Conservation (phyloP, 1,140 invertebrate species). For the Venustaconcha ellipsiformis region DNA sequence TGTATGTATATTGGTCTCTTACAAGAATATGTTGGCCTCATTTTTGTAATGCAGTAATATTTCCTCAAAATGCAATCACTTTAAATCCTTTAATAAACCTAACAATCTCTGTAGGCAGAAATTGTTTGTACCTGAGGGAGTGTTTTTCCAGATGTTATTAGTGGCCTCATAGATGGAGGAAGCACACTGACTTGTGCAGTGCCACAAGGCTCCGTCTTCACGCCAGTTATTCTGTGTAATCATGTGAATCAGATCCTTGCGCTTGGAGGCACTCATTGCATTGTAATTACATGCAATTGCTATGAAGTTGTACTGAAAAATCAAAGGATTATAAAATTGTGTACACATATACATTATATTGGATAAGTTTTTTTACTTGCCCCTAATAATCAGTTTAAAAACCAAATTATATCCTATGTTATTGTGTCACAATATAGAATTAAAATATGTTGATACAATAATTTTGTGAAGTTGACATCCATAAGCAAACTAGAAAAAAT, state of each 20-base stretch:
- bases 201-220: constrained; percentile 57
- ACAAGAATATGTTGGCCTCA: background rate
- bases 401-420: too few species aligned
- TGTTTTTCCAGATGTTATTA: constrained; percentile 50
- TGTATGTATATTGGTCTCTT: background rate
- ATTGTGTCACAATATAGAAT: too few species aligned
- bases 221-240: constrained; percentile 64
- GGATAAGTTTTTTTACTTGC: too few species aligned
- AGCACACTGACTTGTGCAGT: constrained; percentile 60
- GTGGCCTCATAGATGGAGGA: constrained; percentile 53
- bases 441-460: too few species aligned
- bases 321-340: background rate
- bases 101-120: background rate
- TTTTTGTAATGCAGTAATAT: background rate
- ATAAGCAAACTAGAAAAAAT: too few species aligned
- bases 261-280: constrained; percentile 36
- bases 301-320: constrained; percentile 59
- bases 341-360: too few species aligned
- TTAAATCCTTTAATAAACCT: background rate
- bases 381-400: too few species aligned
- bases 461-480: too few species aligned
- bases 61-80: background rate
- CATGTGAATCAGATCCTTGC: constrained; percentile 55
- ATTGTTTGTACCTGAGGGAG: constrained; percentile 37
- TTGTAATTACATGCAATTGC: constrained; percentile 58